Percentiles rank a stretch among this genome's conserved stretches.
Evolutionary conservation across 1,140 invertebrate genomes (phyloP).

Genomic region (Zaprionus ghesquierei): DNA sequence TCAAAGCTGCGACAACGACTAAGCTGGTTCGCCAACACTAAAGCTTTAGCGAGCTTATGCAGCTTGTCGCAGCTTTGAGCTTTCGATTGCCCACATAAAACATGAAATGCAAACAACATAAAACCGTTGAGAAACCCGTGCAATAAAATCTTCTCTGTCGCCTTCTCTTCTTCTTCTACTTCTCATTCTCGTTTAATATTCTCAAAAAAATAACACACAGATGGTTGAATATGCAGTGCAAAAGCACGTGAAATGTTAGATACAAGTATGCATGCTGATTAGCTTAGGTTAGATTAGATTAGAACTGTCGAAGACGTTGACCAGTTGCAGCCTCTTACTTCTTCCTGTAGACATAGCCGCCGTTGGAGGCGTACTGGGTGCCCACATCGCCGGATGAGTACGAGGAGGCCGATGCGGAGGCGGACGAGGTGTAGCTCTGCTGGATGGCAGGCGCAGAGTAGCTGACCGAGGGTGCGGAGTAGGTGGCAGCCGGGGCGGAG

Average conservation of each 20-base stretch:
- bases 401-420: constrained; percentile 35
- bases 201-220: constrained; percentile 6
- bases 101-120: not conserved
- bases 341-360: constrained; percentile 78
- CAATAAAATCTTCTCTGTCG: not conserved
- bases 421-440: constrained; percentile 35
- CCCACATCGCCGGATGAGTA: constrained; percentile 55
- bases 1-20: not conserved
- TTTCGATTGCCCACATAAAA: not conserved
- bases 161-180: not conserved
- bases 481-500: constrained; percentile 41
- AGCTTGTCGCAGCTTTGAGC: not conserved
- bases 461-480: constrained; percentile 43
- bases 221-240: constrained; percentile 27
- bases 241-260: constrained; percentile 29
- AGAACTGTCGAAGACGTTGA: constrained; percentile 23
- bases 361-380: constrained; percentile 78
- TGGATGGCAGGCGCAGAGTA: constrained; percentile 57
- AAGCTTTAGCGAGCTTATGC: not conserved
- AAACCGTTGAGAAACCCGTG: not conserved
- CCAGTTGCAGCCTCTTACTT: constrained; percentile 59
- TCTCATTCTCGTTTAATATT: not conserved
- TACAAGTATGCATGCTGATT: constrained; percentile 26
- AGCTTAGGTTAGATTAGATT: constrained; percentile 19
- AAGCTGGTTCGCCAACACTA: not conserved